Evolutionary conservation across 2,113 vertebrate species (phyloP).

Genomic region (Podocnemis expansa): DNA sequence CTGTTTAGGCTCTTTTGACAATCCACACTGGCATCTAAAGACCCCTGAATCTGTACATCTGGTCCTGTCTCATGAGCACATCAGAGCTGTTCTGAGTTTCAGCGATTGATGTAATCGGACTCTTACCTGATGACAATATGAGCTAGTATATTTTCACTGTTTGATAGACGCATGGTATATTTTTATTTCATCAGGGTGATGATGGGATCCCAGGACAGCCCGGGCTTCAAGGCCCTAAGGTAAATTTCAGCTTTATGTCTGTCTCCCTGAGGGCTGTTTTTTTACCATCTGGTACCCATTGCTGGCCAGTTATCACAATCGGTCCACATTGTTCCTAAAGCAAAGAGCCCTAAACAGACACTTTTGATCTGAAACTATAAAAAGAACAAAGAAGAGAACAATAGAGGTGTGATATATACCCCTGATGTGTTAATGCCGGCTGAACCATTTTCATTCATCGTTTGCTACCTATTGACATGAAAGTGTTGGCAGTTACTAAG

Average conservation of each 20-base stretch:
- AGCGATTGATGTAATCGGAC: too few species aligned
- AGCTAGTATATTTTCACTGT: neutral
- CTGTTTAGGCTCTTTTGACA: neutral
- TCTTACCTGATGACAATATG: neutral
- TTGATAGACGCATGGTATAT: neutral
- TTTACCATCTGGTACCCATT: neutral
- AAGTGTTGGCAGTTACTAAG: neutral
- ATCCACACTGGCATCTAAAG: neutral
- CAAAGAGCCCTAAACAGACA: neutral
- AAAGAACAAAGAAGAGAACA: neutral
- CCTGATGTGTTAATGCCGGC: neutral
- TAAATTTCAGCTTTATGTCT: neutral
- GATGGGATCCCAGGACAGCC: constrained; percentile 83
- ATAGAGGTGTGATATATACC: neutral
- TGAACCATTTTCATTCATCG: neutral
- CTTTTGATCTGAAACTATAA: neutral
- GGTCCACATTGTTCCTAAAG: neutral
- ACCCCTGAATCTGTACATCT: neutral
- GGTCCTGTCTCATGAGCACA: neutral
- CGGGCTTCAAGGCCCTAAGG: constrained; percentile 86
- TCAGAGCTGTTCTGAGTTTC: neutral
- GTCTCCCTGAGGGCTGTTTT: neutral
- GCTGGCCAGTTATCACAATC: neutral
- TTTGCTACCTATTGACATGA: rapidly evolving
- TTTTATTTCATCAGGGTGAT: constrained; percentile 81